Conservation (phyloP, 2,888 invertebrate species). For the Brachyopa scutellaris region DNA sequence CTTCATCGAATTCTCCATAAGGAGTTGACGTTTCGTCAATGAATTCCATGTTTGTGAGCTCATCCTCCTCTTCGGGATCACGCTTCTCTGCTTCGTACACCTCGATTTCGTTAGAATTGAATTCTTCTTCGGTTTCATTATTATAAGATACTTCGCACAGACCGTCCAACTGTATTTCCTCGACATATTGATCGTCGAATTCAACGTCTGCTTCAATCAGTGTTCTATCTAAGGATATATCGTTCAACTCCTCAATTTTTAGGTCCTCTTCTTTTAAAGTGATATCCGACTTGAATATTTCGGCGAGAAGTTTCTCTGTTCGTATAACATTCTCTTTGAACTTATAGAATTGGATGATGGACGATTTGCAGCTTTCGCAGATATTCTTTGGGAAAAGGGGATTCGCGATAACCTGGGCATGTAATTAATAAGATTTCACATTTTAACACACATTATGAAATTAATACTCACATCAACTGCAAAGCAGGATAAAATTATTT, state of each 20-base stretch:
- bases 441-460: neutral
- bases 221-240: neutral
- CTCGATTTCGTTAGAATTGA: slow-evolving; percentile 13
- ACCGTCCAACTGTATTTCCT: slow-evolving; percentile 37
- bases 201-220: slow-evolving; percentile 21
- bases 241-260: neutral
- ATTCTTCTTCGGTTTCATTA: slow-evolving; percentile 15
- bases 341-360: slow-evolving; percentile 58
- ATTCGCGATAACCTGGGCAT: slow-evolving; percentile 39
- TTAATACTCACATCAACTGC: slow-evolving; percentile 42
- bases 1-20: slow-evolving; percentile 55
- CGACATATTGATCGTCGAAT: slow-evolving; percentile 54
- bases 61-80: slow-evolving; percentile 2
- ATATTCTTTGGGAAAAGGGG: slow-evolving; percentile 55
- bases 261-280: slow-evolving; percentile 27
- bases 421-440: neutral
- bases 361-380: slow-evolving; percentile 49
- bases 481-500: slow-evolving; percentile 61
- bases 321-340: slow-evolving; percentile 62
- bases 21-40: slow-evolving; percentile 37
- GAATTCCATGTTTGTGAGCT: slow-evolving; percentile 31
- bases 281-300: slow-evolving; percentile 48
- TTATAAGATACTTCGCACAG: too few species aligned
- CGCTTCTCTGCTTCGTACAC: slow-evolving; percentile 15
- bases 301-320: slow-evolving; percentile 54